phyloP scores from a whole-genome alignment of 1,140 invertebrate genomes.

The Aethina tumida region DNA sequence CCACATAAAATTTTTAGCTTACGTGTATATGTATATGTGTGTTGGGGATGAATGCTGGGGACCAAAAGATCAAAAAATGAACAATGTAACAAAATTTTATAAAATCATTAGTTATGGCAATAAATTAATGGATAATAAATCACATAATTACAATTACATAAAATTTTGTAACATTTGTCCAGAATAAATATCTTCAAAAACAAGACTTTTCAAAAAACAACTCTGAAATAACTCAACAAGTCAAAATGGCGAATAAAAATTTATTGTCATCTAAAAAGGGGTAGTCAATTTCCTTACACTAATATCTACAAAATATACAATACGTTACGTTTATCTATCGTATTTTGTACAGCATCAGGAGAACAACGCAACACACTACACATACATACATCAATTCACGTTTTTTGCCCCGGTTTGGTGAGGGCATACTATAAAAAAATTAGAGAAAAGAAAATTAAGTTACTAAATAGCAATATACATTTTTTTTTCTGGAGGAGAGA shows the following conservation, averaged over 20 bases:
- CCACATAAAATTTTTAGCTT: too few relatives aligned
- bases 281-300: not conserved
- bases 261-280: slow-evolving; percentile 17
- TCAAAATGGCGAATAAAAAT: slow-evolving; percentile 14
- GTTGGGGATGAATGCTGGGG: too few relatives aligned
- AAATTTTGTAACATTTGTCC: too few relatives aligned
- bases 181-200: not conserved
- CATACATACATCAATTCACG: slow-evolving; percentile 39
- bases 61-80: too few relatives aligned
- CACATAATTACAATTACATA: too few relatives aligned
- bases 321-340: slow-evolving; percentile 23
- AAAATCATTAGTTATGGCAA: too few relatives aligned
- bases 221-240: slow-evolving; percentile 4
- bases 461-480: too few relatives aligned
- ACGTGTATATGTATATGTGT: too few relatives aligned
- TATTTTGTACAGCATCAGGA: slow-evolving; percentile 36
- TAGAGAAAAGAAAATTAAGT: slow-evolving; percentile 20
- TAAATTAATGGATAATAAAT: too few relatives aligned
- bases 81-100: too few relatives aligned
- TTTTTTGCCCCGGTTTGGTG: slow-evolving; percentile 36
- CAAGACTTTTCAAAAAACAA: not conserved
- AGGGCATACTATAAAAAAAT: slow-evolving; percentile 37
- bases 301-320: not conserved
- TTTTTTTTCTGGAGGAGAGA: too few relatives aligned
- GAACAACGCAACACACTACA: slow-evolving; percentile 35